Evolutionary conservation across 2,113 vertebrate species (phyloP).

Genomic region (Ovis aries): DNA sequence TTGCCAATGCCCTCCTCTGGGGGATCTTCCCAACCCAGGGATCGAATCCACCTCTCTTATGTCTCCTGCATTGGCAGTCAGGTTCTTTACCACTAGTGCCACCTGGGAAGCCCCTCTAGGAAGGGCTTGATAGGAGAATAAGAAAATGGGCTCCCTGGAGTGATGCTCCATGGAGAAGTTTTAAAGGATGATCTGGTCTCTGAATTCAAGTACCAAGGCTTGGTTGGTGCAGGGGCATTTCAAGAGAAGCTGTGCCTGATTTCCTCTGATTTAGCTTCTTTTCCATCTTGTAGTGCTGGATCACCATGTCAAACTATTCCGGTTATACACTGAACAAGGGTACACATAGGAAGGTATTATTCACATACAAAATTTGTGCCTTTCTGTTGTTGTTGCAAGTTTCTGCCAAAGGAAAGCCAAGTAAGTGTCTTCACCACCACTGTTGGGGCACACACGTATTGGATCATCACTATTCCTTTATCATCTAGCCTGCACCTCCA

Average conservation of each 20-base stretch:
- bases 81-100: background rate
- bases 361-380: background rate
- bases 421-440: background rate
- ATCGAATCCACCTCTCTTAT: background rate
- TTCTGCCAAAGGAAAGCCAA: background rate
- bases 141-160: background rate
- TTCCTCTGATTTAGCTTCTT: background rate
- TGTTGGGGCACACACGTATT: too few species aligned
- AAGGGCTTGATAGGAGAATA: background rate
- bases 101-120: background rate
- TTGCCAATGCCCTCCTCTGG: background rate
- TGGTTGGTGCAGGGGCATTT: background rate
- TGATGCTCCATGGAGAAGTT: background rate
- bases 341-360: background rate
- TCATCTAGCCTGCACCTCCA: background rate
- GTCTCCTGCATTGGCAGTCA: background rate
- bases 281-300: background rate
- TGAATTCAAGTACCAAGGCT: background rate
- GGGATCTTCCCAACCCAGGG: background rate
- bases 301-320: background rate
- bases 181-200: background rate
- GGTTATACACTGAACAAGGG: background rate
- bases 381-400: background rate
- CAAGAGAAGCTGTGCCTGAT: background rate
- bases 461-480: background rate